Base-by-base conservation (phyloP, 2,888 invertebrate species). In the Clanis bilineata region DNA sequence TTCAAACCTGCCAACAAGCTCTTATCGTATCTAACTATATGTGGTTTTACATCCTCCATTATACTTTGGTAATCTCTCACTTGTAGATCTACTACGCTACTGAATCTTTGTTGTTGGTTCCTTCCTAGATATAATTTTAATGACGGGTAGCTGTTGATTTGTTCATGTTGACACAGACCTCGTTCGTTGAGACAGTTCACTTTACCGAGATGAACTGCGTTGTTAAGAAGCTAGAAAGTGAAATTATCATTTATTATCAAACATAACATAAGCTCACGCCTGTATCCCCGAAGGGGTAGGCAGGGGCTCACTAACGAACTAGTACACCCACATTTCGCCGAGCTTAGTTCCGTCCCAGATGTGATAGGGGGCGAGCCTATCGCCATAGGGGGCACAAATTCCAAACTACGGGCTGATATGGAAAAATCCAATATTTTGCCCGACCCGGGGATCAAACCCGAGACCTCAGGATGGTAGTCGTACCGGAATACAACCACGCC, bases 121-220 rank as follows among this genome's bases (percentile, higher is more conserved):
- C 86, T 70, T 28, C 63, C 68, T 2, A 89, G 69, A 68, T 90
- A 92, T 0, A 92, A 71, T 15, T 80, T 80, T 2, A 92, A 77
- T 0, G 87, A 80, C 0, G 92, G 92, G 66, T 92, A 92, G 58
- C 81, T 79, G 32, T 77, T 77, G 25, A 92, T 81, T 38, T 85
- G 85, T 62, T 92, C 90, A 67, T 86, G 82, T 61, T 88, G 86
- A 65, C 92, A 93, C 0, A 92, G 64, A 1, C 80, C 78, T 1
- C 90, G 80, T 25, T 92, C 90, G 3, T 73, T 74, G 5, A 89
- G 62, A 70, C 92, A 93, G 73, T 92, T 88, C 63, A 92, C 92
- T 77, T 83, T 86, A 57, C 90, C 92, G 6, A 88, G 79, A 21
- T 87, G 76, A 0, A 91, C 82, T 1, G 81, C 80, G 63, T 84